These are phyloP conservation scores for Penaeus chinensis DNA, from an alignment of 1,140 invertebrate genomes.

Conservation along the genomic window DNA sequence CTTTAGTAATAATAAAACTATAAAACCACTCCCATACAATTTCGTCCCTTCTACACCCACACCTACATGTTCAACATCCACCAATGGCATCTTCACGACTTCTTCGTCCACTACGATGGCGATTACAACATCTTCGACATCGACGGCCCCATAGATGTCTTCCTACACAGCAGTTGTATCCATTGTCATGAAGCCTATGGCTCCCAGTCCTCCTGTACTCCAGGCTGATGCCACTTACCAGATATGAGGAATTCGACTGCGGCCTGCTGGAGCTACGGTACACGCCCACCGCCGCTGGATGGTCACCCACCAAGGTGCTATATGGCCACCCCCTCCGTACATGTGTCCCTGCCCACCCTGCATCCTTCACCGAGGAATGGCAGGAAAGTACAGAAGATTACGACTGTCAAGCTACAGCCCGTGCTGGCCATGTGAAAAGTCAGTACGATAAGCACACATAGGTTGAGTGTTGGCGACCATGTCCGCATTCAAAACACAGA, in stretches of 20 bases:
- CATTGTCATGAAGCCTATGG: too few relatives aligned
- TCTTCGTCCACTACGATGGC: too few relatives aligned
- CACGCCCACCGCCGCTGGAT: background rate
- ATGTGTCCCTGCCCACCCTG: background rate
- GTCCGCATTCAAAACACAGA: background rate
- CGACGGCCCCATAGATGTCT: too few relatives aligned
- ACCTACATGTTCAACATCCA: too few relatives aligned
- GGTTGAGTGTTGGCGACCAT: conserved; percentile 8
- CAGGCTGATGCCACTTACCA: too few relatives aligned
- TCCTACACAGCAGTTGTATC: too few relatives aligned
- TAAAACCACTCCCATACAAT: too few relatives aligned
- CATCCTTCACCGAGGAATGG: background rate
- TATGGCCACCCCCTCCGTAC: conserved; percentile 9
- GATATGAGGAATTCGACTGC: background rate
- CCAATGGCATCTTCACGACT: too few relatives aligned
- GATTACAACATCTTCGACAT: too few relatives aligned
- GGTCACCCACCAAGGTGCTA: background rate
- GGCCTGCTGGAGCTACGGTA: background rate
- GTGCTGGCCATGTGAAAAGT: background rate
- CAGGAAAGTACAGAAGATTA: background rate
- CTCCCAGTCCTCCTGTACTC: too few relatives aligned
- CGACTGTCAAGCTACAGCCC: background rate
- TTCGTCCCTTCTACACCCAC: too few relatives aligned
- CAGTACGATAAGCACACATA: background rate
- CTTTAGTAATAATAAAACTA: too few relatives aligned